phyloP scores from a whole-genome alignment of 1,140 invertebrate genomes.

The Aphelinus atriplicis region DNA sequence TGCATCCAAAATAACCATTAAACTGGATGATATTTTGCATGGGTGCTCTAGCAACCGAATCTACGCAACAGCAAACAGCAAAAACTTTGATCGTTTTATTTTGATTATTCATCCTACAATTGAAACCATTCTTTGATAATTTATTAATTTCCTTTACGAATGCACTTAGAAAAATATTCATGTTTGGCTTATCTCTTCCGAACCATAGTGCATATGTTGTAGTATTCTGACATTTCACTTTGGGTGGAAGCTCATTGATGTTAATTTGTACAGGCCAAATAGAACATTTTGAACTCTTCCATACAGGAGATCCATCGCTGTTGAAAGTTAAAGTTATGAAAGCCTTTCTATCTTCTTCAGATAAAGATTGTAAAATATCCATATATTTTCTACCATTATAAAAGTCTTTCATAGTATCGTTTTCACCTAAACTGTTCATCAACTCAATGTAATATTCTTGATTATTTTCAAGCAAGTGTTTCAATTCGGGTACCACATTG shows the following conservation, averaged over 20 bases:
- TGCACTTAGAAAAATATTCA: conserved; percentile 19
- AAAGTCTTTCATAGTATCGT: conserved; percentile 13
- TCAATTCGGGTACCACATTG: conserved; percentile 22
- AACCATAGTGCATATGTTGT: conserved; percentile 34
- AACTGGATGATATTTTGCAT: conserved; percentile 35
- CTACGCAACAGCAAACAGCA: conserved; percentile 35
- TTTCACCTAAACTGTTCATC: conserved; percentile 5
- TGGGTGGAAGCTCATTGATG: conserved; percentile 33
- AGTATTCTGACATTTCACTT: conserved; percentile 19
- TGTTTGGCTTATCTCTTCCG: conserved; percentile 34
- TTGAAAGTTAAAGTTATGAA: conserved; percentile 35
- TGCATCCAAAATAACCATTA: conserved; percentile 40
- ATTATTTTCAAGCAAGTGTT: conserved; percentile 23
- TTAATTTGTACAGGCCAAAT: conserved; percentile 37
- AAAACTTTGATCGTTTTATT: conserved; percentile 21
- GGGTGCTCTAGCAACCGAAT: conserved; percentile 17
- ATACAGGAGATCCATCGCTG: conserved; percentile 35
- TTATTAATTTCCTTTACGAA: conserved; percentile 33
- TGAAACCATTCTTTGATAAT: background rate
- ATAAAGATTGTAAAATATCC: conserved; percentile 23
- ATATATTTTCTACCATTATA: conserved; percentile 35
- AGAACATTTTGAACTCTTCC: conserved; percentile 37
- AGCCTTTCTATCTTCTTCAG: conserved; percentile 10
- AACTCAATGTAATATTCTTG: conserved; percentile 28
- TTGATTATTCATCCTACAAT: conserved; percentile 15